These are phyloP conservation scores for Poecile montanus DNA, from an alignment of 2,797 vertebrate species.

Conservation along the genomic window DNA sequence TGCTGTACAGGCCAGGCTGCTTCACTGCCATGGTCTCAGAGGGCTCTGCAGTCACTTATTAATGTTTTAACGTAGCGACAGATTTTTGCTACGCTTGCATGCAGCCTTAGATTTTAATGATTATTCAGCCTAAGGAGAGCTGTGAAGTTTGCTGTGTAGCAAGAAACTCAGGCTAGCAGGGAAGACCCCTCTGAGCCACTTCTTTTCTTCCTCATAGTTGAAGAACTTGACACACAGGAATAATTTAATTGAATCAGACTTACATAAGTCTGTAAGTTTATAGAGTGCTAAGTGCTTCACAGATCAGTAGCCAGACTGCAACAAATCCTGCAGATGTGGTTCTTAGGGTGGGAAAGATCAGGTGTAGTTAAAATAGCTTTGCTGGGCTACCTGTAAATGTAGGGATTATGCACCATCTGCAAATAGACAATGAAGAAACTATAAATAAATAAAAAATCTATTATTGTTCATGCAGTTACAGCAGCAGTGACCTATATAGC, in stretches of 20 bases:
- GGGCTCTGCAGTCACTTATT: background rate
- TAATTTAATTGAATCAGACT: background rate
- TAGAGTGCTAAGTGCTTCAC: background rate
- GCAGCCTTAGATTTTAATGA: background rate
- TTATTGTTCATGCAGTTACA: background rate
- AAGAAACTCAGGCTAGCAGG: background rate
- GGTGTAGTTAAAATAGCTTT: background rate
- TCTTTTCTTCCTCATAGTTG: background rate
- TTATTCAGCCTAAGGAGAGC: background rate
- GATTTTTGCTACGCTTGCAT: background rate
- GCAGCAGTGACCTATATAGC: background rate
- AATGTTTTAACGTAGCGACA: background rate
- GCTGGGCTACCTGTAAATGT: background rate
- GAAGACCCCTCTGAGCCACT: background rate
- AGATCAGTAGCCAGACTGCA: background rate
- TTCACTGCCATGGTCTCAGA: rapidly evolving
- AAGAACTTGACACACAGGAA: background rate
- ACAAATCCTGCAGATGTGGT: background rate
- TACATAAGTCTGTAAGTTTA: background rate
- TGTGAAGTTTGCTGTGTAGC: background rate
- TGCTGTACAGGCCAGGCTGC: background rate
- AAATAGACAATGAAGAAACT: background rate
- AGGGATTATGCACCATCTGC: background rate
- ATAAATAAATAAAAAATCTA: background rate
- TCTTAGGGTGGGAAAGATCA: background rate